Percentiles rank a stretch among this genome's conserved stretches.
These are phyloP conservation scores for Acinonyx jubatus DNA, from an alignment of 2,113 vertebrate genomes.

Conservation along the genomic window DNA sequence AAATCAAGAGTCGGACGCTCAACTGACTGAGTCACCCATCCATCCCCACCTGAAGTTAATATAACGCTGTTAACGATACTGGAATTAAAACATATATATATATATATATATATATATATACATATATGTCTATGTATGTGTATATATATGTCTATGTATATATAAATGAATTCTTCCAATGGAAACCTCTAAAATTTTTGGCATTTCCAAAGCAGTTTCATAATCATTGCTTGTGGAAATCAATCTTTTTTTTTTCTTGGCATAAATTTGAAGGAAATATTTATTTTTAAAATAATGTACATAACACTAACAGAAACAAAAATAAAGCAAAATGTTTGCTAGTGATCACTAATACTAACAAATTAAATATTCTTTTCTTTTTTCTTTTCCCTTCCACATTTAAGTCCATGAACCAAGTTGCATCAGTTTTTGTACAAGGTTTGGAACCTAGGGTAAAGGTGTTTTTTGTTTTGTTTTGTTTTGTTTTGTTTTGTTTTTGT, in stretches of 20 bases:
- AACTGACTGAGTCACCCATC: too few relatives aligned
- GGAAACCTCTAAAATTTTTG: background rate
- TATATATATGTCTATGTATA: too few relatives aligned
- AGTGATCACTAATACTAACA: background rate
- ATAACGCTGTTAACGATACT: background rate
- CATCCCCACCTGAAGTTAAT: too few relatives aligned
- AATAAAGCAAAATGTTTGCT: background rate
- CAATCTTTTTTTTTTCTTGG: background rate
- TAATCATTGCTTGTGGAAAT: background rate
- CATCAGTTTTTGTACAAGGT: background rate
- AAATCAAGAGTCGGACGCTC: too few relatives aligned
- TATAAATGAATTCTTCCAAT: background rate
- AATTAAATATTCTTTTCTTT: background rate
- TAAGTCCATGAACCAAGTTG: background rate
- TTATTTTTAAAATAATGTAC: background rate
- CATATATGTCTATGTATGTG: too few relatives aligned
- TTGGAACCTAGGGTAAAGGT: background rate
- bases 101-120: rapidly evolving
- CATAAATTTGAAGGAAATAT: background rate
- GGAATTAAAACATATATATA: background rate
- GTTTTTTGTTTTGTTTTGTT: background rate
- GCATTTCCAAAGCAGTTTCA: background rate
- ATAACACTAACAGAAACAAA: background rate
- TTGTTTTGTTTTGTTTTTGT: background rate
- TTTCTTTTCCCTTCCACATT: background rate